These are phyloP conservation scores for Nemoura dubitans DNA, from an alignment of 2,888 invertebrate species.

Conservation along the genomic window DNA sequence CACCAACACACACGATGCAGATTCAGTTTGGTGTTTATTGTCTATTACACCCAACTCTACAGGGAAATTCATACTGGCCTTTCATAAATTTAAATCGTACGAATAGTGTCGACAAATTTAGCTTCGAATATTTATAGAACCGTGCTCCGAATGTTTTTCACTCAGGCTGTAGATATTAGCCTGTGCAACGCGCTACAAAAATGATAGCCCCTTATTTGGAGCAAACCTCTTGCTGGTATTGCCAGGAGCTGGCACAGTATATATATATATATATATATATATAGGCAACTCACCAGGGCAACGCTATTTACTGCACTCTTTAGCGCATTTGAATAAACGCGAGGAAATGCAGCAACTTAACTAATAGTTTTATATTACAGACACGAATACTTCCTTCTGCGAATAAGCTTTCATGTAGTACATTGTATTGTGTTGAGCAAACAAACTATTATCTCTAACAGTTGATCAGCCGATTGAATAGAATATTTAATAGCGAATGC, in stretches of 20 bases:
- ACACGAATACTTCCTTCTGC: background rate
- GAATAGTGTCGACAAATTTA: background rate
- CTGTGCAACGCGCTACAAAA: background rate
- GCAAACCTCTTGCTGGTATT: background rate
- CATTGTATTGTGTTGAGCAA: background rate
- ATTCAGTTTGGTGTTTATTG: no score
- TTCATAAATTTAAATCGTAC: background rate
- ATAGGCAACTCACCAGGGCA: background rate
- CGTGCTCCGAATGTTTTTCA: background rate
- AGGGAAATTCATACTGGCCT: background rate
- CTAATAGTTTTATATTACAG: background rate
- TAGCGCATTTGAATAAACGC: background rate
- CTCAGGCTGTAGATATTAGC: background rate
- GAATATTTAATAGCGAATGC: background rate
- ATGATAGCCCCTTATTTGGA: slow-evolving; percentile 21
- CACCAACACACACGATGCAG: background rate
- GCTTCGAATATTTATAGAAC: background rate
- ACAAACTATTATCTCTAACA: background rate
- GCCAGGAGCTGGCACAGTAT: background rate
- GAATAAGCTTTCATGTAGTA: background rate
- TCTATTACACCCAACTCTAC: no score
- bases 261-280: no score
- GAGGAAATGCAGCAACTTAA: background rate
- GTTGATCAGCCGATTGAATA: background rate
- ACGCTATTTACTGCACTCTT: background rate